Base-by-base conservation (phyloP, 1,140 invertebrate genomes). In the Drosophila bocki region DNA sequence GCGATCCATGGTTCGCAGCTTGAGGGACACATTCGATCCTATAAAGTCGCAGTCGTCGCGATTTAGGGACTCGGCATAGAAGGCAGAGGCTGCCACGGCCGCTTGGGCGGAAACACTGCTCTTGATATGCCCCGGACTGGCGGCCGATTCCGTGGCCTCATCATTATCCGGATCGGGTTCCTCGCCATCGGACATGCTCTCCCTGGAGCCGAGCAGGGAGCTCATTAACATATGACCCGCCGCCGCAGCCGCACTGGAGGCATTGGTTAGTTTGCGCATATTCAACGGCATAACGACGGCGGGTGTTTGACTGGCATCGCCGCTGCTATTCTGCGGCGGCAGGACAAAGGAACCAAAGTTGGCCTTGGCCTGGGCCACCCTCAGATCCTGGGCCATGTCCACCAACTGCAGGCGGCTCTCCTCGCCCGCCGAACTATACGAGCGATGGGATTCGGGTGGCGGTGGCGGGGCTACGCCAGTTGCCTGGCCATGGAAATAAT, bases 21-120 rank as follows among this genome's bases (percentile, higher is more conserved):
- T 93, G 37, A 93, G 69, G 3, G 93, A 92, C 22, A 93, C 92
- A 75, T 92, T 93, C 71, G 91, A 93, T 0, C 93, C 93, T 6
- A 93, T 75, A 35, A 92, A 92, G 45, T 92, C 91, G 50, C 85
- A 92, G 37, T 92, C 91, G 26, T 92, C 91, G 0, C 86, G 74
- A 44, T 75, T 80, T 32, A 92, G 61, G 51, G 79, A 91, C 22
- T 92, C 91, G 13, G 88, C 80, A n/a, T 92, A 92, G 26, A 91
- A 59, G 0, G 91, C 91, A 0, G 91, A 87, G 0, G 86, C 91
- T 1, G 91, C 84, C 0, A 60, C 70, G 12, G 70, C 70, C 15
- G 67, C 67, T 26, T 92, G 91, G 2, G 91, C 87, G 6, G 91
- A 92, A 0, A 64, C 84, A 33, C 82, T 92, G 61, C 85, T 90